Evolutionary conservation across 2,797 vertebrate species (phyloP), one percentile per base, ranked within the genome.

Genomic region (Galaxias olidus): DNA sequence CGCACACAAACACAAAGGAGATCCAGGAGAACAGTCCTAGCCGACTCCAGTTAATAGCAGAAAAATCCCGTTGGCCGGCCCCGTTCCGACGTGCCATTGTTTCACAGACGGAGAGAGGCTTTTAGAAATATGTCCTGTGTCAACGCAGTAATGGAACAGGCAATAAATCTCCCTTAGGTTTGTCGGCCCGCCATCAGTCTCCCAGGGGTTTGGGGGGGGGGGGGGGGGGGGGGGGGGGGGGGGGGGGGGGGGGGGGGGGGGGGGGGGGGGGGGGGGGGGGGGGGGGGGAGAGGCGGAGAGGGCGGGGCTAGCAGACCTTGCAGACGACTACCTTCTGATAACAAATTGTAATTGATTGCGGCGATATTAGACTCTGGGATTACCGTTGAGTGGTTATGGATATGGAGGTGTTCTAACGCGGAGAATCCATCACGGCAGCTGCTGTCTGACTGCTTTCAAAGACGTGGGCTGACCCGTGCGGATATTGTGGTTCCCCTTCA

Each of bases 31-130:
- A n/a, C n/a, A n/a, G 4, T 48, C 19, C 20, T 76, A 78, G 78
- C 84, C 86, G 80, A 87, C 84, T 87, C 79, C 69, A 65, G 60
- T 88, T 85, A 84, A 86, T 83, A 68, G 73, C 66, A 82, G 66
- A 79, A 84, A 84, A 85, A 79, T 78, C 82, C 73, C 74, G 72
- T 76, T 70, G 63, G 69, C 81, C 9, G 14, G 68, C 71, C 15
- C 44, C 11, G 63, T 64, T 75, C 75, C 81, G 77, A 82, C 72
- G 59, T 72, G 69, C 59, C 73, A 72, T 80, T 84, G 78, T 84
- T 87, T 82, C 73, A 73, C 68, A 61, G 74, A 65, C 81, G 71
- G 58, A 68, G 58, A 53, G 70, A 77, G 71, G 47, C 71, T 50
- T 76, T 82, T 77, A 71, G 68, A 83, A 79, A 80, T 79, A 68